Base-by-base conservation (phyloP, 2,888 invertebrate species). In the Hyposoter didymator region DNA sequence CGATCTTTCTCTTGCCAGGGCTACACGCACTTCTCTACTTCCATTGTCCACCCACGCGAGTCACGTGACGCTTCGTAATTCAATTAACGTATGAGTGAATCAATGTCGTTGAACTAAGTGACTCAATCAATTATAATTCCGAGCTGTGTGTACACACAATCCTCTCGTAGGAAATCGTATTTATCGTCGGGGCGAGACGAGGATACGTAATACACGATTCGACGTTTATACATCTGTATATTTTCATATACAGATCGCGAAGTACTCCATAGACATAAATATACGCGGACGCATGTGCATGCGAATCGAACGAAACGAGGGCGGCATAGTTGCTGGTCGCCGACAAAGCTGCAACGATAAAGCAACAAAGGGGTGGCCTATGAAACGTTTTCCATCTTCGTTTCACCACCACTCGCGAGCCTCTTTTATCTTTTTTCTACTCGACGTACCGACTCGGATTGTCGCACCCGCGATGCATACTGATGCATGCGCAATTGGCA, bases 281-380 rank as follows among this genome's bases (percentile, higher is more conserved):
- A 45, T 19, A 70, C 14, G 14, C 64, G n/a, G n/a, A 66, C 59
- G 4, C 22, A 43, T 75, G 75, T 72, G 22, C 32, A 47, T 49
- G 69, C 55, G 73, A 59, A 59, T 59, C 75, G 17, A 70, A 64
- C 22, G 59, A 74, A 85, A 82, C 35, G 82, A 84, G 84, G 73
- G 70, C 82, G 87, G 73, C 82, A 52, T 64, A 69, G 70, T 76
- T n/a, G n/a, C 67, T 76, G 39, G 8, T 39, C 52, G 84, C 88
- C 88, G 88, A 88, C 88, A 87, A 88, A 88, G 87, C 86, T 67
- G 49, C 73, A 59, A 67, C 84, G 78, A 87, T 84, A 85, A 84
- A 85, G 75, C 75, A 82, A 84, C 64, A 76, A 85, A 85, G 67
- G 69, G 59, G 52, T 10, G 19, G 73, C 47, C 85, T 76, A 84